Percentiles rank a stretch among this genome's conserved stretches.
Conservation (phyloP, 2,797 vertebrate genomes). For the Danio tinwini region DNA sequence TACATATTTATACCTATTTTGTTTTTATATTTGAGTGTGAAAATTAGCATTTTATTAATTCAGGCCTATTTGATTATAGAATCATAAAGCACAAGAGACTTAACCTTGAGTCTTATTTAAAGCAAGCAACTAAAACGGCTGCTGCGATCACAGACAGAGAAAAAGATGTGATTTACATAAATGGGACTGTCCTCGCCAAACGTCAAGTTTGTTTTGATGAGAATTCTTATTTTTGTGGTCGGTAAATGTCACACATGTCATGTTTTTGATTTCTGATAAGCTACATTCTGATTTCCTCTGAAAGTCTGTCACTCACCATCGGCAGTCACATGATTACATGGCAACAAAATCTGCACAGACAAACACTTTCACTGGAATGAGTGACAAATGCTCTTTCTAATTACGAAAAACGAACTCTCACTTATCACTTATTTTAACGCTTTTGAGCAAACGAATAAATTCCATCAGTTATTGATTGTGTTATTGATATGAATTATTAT, state of each 20-base stretch:
- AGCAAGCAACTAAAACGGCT: slow-evolving; percentile 1
- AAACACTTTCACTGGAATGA: slow-evolving; percentile 53
- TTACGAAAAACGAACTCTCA: slow-evolving; percentile 3
- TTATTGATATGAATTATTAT: background rate
- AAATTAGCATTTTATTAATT: background rate
- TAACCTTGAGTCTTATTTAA: background rate
- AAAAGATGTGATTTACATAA: slow-evolving; percentile 30
- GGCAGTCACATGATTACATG: slow-evolving; percentile 11
- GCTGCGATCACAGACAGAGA: slow-evolving; percentile 16
- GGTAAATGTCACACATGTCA: slow-evolving; percentile 71
- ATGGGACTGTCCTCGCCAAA: slow-evolving; percentile 57
- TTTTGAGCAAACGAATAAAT: background rate
- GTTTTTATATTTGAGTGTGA: background rate
- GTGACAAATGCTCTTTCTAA: slow-evolving; percentile 25
- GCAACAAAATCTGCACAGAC: slow-evolving; percentile 48
- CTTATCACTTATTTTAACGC: background rate
- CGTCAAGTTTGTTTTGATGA: slow-evolving; percentile 62
- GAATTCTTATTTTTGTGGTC: slow-evolving; percentile 72
- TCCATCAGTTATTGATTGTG: background rate
- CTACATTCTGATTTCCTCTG: slow-evolving; percentile 40
- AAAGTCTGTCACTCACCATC: slow-evolving; percentile 42
- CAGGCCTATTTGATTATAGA: background rate
- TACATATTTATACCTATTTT: background rate
- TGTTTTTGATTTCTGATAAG: slow-evolving; percentile 55
- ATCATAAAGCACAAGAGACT: background rate